A percentile compares a stretch with the other conserved stretches of the same genome.
Evolutionary conservation across 92 coral and sea anemone species (phyloP).

Genomic region (Palythoa caribaeorum): DNA sequence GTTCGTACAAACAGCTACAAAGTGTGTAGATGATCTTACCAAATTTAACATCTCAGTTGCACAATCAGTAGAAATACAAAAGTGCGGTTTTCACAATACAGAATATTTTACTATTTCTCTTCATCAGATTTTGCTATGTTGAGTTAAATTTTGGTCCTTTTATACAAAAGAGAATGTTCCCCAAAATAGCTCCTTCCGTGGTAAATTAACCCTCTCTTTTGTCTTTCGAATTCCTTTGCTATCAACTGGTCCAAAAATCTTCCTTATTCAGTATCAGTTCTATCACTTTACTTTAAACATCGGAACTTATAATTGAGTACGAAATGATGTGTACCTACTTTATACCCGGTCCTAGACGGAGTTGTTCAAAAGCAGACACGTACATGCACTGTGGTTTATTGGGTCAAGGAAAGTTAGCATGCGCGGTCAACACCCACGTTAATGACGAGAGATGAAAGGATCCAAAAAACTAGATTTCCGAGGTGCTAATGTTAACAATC

Average conservation of each 20-base stretch:
- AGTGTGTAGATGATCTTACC: neutral
- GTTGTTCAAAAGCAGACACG: neutral
- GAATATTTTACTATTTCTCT: too few relatives aligned
- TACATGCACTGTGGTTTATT: too few relatives aligned
- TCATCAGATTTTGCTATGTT: neutral
- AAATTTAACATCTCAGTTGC: neutral
- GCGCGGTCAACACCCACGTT: too few relatives aligned
- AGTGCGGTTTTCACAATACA: too few relatives aligned
- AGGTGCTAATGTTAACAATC: too few relatives aligned
- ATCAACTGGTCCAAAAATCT: neutral
- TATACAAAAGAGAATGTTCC: neutral
- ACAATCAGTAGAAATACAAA: too few relatives aligned
- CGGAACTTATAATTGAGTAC: neutral
- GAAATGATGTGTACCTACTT: neutral
- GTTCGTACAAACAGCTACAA: too few relatives aligned
- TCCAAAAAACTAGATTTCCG: too few relatives aligned
- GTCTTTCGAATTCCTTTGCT: slow-evolving; percentile 20
- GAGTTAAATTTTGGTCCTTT: neutral
- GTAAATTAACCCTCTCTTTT: neutral
- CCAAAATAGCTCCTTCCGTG: neutral
- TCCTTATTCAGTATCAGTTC: neutral
- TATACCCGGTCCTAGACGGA: neutral
- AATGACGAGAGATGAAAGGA: too few relatives aligned
- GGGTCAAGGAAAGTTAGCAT: too few relatives aligned
- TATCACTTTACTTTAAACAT: neutral